phyloP scores from a whole-genome alignment of 1,140 invertebrate species.

The Tetragonula clypearis region DNA sequence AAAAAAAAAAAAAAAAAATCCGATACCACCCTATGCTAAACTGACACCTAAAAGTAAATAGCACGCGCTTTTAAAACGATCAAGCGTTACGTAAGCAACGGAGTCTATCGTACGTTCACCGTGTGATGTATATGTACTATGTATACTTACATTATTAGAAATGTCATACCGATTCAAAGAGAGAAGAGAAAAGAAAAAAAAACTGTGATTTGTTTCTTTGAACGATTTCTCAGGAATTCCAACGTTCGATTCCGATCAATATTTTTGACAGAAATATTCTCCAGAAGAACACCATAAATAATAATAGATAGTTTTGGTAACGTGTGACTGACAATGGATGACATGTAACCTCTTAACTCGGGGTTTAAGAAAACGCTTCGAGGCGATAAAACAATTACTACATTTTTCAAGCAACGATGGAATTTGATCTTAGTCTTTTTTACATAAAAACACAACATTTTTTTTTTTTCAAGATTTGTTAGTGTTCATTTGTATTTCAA shows the following conservation, averaged over 20 bases:
- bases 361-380: too few relatives aligned
- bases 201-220: neutral
- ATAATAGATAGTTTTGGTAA: neutral
- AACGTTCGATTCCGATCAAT: neutral
- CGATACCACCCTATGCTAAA: neutral
- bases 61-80: conserved; percentile 23
- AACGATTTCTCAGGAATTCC: neutral
- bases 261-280: too few relatives aligned
- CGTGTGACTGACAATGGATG: too few relatives aligned
- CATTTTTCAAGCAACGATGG: too few relatives aligned
- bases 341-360: too few relatives aligned
- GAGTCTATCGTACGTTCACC: conserved; percentile 2
- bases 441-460: too few relatives aligned
- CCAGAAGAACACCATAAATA: too few relatives aligned
- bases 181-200: neutral
- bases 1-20: neutral
- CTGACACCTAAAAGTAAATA: neutral
- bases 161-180: neutral
- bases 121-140: neutral
- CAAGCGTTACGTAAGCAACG: conserved; percentile 28
- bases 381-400: too few relatives aligned
- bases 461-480: too few relatives aligned
- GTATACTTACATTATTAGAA: neutral
- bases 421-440: too few relatives aligned
- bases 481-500: too few relatives aligned